Evolutionary conservation across 2,888 invertebrate species (phyloP), one percentile per base, ranked within the genome.

Genomic region (Stenolophus ochropezus): DNA sequence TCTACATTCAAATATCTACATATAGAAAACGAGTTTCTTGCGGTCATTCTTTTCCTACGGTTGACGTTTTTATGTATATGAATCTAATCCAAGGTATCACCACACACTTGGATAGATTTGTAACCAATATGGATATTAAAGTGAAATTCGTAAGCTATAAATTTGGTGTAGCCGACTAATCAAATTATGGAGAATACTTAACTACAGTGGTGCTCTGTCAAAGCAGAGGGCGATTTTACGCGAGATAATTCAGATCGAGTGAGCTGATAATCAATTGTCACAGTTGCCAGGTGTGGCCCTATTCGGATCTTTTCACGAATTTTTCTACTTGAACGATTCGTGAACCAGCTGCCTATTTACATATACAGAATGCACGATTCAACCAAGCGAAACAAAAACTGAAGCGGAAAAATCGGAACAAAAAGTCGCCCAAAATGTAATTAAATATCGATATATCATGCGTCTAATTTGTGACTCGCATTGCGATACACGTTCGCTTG

Each of bases 261-360:
- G 42, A 69, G 21, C 21, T 51, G 74, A 75, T 75, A 51, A 49
- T 75, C 51, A 58, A 76, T 76, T 76, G 76, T 76, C 27, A 58
- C 56, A 25, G 20, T 21, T 42, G 71, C 81, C 81, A 81, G 81
- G 81, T 81, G 81, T 65, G 14, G 25, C 47, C 23, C 18, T 20
- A 16, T 65, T 21, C 27, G 23, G 73, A 73, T 73, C 73, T 27
- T 33, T 69, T 69, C 65, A 69, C 33, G 75, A 81, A 74, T 61
- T 81, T 81, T 87, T 87, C 87, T 85, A 86, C 86, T 86, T 86
- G 87, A 75, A 74, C 53, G 75, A 27, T 51, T 75, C 53, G 75
- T 20, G 20, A 11, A 82, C 83, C 84, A 85, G 84, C 85, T 85
- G 84, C 82, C 77, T 83, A 85, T 85, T 84, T 85, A 84, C 84